Conservation (phyloP, 2,113 vertebrate species). For the Sinosuthora webbiana region DNA sequence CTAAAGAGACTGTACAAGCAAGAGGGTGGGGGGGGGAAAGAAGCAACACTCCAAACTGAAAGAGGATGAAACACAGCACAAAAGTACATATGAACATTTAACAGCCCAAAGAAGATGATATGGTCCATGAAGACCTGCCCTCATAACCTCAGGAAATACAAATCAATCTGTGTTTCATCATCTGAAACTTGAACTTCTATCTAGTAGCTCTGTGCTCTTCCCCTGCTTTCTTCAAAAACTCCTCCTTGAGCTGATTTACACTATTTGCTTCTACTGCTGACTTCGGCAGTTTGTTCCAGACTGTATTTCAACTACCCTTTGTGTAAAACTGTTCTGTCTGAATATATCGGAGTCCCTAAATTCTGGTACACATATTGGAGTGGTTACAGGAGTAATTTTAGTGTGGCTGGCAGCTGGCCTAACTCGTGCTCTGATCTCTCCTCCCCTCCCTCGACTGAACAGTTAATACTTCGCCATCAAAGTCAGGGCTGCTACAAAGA, state of each 20-base stretch:
- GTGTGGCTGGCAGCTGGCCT: conserved; percentile 58
- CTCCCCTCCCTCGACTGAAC: neutral
- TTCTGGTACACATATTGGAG: conserved; percentile 66
- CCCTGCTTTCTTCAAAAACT: neutral
- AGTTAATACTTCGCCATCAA: neutral
- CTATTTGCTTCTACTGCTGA: conserved; percentile 65
- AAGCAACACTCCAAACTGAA: neutral
- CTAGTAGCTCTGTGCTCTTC: conserved; percentile 31
- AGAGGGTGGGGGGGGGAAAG: neutral
- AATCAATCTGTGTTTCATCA: conserved; percentile 64
- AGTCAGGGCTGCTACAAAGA: neutral
- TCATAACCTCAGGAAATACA: conserved; percentile 51
- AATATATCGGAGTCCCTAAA: conserved; percentile 71
- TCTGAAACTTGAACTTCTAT: conserved; percentile 56
- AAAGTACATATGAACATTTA: neutral
- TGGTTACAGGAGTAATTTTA: conserved; percentile 67
- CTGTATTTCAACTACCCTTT: conserved; percentile 67
- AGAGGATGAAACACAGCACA: neutral
- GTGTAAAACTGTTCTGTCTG: conserved; percentile 67
- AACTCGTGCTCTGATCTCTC: conserved; percentile 6
- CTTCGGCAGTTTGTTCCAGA: conserved; percentile 63
- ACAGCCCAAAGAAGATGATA: conserved; percentile 10
- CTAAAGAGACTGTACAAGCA: neutral
- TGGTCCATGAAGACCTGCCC: conserved; percentile 16
- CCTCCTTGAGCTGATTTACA: conserved; percentile 69